Percentiles rank a stretch among this genome's conserved stretches.
phyloP scores from a whole-genome alignment of 2,888 invertebrate genomes.

The Sabatieria punctata region DNA sequence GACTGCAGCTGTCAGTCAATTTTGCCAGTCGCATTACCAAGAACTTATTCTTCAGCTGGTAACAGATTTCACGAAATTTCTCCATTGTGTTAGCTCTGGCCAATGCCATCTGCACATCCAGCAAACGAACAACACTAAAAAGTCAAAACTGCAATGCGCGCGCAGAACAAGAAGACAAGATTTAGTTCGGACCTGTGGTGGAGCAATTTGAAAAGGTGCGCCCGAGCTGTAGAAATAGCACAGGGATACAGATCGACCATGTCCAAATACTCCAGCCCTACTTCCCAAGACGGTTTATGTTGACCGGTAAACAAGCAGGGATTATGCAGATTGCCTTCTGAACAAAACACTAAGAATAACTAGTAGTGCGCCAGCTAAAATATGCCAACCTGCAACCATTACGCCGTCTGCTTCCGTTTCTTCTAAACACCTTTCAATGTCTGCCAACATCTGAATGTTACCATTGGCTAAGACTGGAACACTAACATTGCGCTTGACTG shows the following conservation, averaged over 20 bases:
- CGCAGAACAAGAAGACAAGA: too few relatives aligned
- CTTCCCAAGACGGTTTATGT: constrained; percentile 60
- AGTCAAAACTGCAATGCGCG: too few relatives aligned
- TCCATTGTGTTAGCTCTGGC: too few relatives aligned
- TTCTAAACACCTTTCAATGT: constrained; percentile 62
- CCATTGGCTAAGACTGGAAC: constrained; percentile 95
- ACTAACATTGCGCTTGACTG: constrained; percentile 55
- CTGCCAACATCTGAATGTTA: constrained; percentile 76
- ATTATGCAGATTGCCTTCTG: constrained; percentile 92
- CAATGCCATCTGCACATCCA: too few relatives aligned
- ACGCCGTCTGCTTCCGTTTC: constrained; percentile 59
- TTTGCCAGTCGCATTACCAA: too few relatives aligned
- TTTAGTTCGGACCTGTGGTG: constrained; percentile 57
- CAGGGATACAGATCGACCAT: constrained; percentile 65
- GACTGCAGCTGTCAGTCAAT: too few relatives aligned
- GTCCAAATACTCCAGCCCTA: constrained; percentile 69
- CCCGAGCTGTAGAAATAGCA: constrained; percentile 69
- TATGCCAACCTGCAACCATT: constrained; percentile 38
- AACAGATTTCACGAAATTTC: too few relatives aligned
- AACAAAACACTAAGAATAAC: constrained; percentile 33
- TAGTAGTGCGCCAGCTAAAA: not conserved
- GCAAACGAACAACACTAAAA: too few relatives aligned
- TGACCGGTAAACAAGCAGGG: constrained; percentile 61
- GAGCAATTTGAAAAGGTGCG: constrained; percentile 88
- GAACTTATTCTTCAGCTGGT: too few relatives aligned